Percentiles rank a stretch among this genome's conserved stretches.
Conservation (phyloP, 2,888 invertebrate species). For the Cetonia aurata region DNA sequence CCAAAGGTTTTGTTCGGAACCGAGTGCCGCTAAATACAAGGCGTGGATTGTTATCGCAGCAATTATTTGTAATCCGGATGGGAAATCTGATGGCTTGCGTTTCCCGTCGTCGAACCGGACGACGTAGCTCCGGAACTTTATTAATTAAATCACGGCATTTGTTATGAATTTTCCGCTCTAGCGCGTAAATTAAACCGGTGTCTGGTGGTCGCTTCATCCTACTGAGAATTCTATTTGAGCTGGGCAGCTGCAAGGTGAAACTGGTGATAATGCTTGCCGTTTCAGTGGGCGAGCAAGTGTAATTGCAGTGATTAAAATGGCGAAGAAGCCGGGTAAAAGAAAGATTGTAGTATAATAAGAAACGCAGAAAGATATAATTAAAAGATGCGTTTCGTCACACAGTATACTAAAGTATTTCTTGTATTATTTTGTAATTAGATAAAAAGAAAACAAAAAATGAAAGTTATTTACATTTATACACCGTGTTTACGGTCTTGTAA, state of each 20-base stretch:
- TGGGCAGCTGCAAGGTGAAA: background rate
- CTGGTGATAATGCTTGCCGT: too few relatives aligned
- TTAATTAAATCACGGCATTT: conserved; percentile 22
- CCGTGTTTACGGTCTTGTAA: too few relatives aligned
- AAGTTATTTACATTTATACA: too few relatives aligned
- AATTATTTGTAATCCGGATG: background rate
- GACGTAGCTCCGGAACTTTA: conserved; percentile 5
- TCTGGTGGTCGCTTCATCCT: conserved; percentile 1
- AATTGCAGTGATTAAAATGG: background rate
- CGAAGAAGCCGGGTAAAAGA: background rate
- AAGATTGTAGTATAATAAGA: too few relatives aligned
- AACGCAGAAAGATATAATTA: too few relatives aligned
- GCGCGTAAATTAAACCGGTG: conserved; percentile 19
- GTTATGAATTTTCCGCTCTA: conserved; percentile 10
- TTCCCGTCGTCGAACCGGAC: background rate
- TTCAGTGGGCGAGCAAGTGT: too few relatives aligned
- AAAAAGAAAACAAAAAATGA: too few relatives aligned
- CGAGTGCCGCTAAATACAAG: too few relatives aligned
- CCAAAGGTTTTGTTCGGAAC: too few relatives aligned
- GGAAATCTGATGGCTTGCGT: background rate
- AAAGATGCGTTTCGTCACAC: too few relatives aligned
- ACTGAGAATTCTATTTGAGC: conserved; percentile 12
- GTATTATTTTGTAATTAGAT: too few relatives aligned
- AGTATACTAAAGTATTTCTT: too few relatives aligned
- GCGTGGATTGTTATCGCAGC: background rate